Evolutionary conservation across 2,888 invertebrate species (phyloP), one percentile per base, ranked within the genome.

Genomic region (Andrena fulva): DNA sequence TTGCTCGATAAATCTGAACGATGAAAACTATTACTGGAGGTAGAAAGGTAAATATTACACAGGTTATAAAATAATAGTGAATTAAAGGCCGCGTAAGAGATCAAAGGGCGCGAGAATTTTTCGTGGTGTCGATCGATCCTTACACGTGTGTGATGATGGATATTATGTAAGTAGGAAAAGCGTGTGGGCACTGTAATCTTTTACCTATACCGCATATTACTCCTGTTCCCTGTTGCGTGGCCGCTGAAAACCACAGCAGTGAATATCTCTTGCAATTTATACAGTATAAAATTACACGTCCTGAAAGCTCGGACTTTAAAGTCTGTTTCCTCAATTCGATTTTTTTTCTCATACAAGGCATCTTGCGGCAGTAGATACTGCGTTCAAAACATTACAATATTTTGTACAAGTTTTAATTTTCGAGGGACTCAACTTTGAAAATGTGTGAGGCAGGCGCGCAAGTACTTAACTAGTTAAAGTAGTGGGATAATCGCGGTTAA

Each of bases 151-250:
- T 16, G 52, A 29, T n/a, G 63, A 29, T n/a, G 10, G 77, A 72
- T 64, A 64, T 69, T 73, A 79, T n/a, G 69, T 70, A 59, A 70
- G 59, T 16, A 59, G 24, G 7, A 59, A 59, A 35, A 73, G 20
- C 10, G 16, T 68, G 60, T 24, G 35, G 24, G 50, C 50, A 72
- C 72, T 16, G 77, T 60, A 70, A 80, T 71, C 52, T 78, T 78
- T 71, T 78, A 62, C 33, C 78, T 52, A 52, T 10, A 29, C 48
- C 62, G 54, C 16, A 52, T 50, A 27, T 70, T 50, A 10, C 62
- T 35, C 74, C 54, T 48, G 56, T 66, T 50, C 62, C 74, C 77
- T 60, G 66, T 66, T 66, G 73, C 77, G 66, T 76, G 62, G 67
- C 56, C 52, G 20, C 27, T 24, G 33, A 66, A 59, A 75, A 75